Evolutionary conservation across 2,113 vertebrate genomes (phyloP), one percentile per base, ranked within the genome.

Genomic region (Ophthalmolycus amberensis): DNA sequence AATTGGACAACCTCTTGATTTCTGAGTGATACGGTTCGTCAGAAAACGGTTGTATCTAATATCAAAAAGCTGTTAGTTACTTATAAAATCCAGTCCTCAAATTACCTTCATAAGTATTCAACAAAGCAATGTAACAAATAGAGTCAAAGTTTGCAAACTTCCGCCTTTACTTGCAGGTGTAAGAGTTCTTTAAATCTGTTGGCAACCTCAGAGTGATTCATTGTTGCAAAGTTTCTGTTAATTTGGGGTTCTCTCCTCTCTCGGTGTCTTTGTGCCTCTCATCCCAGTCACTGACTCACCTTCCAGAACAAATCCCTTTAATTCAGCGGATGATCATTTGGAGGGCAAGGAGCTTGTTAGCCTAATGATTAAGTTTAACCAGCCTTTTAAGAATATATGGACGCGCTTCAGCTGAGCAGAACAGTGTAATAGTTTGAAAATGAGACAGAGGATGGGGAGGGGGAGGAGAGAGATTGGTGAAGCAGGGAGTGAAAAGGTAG

Each of bases 311-410:
- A 98, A 97, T 97, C 96, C 96, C 93, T 94, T 81, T 94, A 96
- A 97, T 97, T 96, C 96, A 94, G 94, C 81, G 93, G 96, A 96
- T 97, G 96, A 97, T 97, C 96, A 96, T 97, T 96, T 97, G 96
- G 96, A 97, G 96, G 96, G 88, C 89, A 91, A 95, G 95, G 95
- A 96, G 95, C 96, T 98, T 98, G 97, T 98, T 98, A 98, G 96
- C 94, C 96, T 97, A 96, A 97, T 98, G 96, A 99, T 99, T 97
- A 96, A 97, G 97, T 97, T 97, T 97, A 99, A 97, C 95, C 96
- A 96, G 95, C 96, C 96, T 96, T 98, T 97, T 96, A 98, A 98
- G 96, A 98, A 97, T 97, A 97, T 97, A 96, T 96, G 96, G 97
- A 97, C 94, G 92, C 95, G 96, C 96, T 97, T 96, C 94, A 91